Percentiles rank a stretch among this genome's conserved stretches.
These are phyloP conservation scores for Lepeophtheirus nordmannii DNA, from an alignment of 2,888 invertebrate species.

Conservation along the genomic window DNA sequence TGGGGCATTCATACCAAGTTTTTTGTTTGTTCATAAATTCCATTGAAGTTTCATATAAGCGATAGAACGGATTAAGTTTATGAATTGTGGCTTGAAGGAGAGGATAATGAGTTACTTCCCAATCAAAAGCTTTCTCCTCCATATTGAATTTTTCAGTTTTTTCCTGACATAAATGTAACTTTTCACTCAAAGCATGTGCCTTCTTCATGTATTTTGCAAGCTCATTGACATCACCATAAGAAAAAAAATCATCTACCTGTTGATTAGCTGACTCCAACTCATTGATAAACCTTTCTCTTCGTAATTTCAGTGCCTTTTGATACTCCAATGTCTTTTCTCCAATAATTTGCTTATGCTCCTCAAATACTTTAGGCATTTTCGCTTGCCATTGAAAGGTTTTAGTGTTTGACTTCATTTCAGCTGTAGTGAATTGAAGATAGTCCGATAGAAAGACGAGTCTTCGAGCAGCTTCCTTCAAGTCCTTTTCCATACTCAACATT, in stretches of 20 bases:
- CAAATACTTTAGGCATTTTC: slow-evolving; percentile 60
- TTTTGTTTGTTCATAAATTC: slow-evolving; percentile 68
- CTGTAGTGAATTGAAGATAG: slow-evolving; percentile 57
- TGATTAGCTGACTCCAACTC: slow-evolving; percentile 62
- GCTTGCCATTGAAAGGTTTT: slow-evolving; percentile 75
- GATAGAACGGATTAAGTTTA: slow-evolving; percentile 65
- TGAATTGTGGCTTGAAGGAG: slow-evolving; percentile 54
- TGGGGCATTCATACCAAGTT: slow-evolving; percentile 66
- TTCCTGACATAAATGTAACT: slow-evolving; percentile 54
- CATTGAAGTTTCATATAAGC: slow-evolving; percentile 69
- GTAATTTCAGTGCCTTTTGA: slow-evolving; percentile 56
- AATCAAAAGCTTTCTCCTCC: slow-evolving; percentile 74
- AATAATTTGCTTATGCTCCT: slow-evolving; percentile 62
- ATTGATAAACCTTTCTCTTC: slow-evolving; percentile 59
- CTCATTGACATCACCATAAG: slow-evolving; percentile 70
- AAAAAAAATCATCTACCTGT: slow-evolving; percentile 67
- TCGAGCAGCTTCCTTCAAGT: slow-evolving; percentile 37
- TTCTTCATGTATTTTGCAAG: slow-evolving; percentile 65
- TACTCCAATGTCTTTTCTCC: slow-evolving; percentile 69
- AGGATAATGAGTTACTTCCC: slow-evolving; percentile 75
- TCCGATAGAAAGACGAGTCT: slow-evolving; percentile 64
- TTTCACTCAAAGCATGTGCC: slow-evolving; percentile 56
- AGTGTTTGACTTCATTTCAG: slow-evolving; percentile 75
- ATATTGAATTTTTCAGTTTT: slow-evolving; percentile 75
- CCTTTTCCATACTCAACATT: slow-evolving; percentile 56